phyloP scores from a whole-genome alignment of 2,113 vertebrate species.

The Cygnus buccinator region DNA sequence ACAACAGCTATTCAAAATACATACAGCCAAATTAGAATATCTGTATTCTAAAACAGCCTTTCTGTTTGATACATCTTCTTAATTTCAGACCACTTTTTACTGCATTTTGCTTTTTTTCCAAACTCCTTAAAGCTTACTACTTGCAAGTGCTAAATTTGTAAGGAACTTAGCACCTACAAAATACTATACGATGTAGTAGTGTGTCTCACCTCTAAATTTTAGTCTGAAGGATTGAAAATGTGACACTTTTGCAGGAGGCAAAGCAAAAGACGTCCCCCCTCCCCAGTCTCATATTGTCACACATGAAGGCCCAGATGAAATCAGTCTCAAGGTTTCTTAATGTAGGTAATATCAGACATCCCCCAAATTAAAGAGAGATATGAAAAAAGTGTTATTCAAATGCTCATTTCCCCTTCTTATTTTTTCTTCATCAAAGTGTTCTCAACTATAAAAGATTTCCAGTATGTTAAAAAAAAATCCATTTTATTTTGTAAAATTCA shows the following conservation, averaged over 20 bases:
- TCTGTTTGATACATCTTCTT: not conserved
- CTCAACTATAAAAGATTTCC: not conserved
- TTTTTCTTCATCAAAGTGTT: not conserved
- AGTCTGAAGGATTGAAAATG: not conserved
- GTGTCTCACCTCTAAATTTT: not conserved
- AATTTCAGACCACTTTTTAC: not conserved
- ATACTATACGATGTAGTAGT: not conserved
- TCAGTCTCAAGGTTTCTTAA: not conserved
- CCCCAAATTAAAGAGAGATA: not conserved
- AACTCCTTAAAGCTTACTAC: not conserved
- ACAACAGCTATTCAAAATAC: not conserved
- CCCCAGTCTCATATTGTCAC: not conserved
- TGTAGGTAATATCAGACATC: not conserved
- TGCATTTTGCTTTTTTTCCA: not conserved
- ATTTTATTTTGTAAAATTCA: not conserved
- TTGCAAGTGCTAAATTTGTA: not conserved
- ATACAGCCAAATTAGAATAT: not conserved
- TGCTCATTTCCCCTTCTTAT: accelerated
- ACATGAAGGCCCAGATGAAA: not conserved
- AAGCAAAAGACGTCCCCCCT: not conserved
- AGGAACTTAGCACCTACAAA: not conserved
- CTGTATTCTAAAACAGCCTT: not conserved
- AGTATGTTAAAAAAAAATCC: not conserved
- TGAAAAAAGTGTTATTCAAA: not conserved
- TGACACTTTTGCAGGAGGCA: not conserved